phyloP scores from a whole-genome alignment of 2,113 vertebrate genomes.

The Dicentrarchus labrax region DNA sequence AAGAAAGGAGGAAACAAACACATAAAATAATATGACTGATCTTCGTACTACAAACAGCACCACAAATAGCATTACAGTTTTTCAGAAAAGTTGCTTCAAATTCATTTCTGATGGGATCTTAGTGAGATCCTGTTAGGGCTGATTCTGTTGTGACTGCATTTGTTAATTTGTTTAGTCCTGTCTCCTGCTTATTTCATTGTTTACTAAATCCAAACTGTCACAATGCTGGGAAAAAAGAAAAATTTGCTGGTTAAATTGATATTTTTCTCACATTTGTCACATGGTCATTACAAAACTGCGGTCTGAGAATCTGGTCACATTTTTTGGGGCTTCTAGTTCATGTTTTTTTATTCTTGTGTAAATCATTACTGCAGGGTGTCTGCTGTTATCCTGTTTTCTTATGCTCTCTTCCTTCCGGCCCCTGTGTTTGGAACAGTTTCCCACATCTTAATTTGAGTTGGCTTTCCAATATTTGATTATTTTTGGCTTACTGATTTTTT shows the following conservation, averaged over 20 bases:
- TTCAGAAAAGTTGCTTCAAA: neutral
- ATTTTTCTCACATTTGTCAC: constrained; percentile 1
- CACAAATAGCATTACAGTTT: neutral
- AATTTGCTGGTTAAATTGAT: neutral
- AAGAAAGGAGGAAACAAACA: neutral
- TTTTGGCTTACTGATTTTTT: neutral
- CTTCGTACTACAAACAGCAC: neutral
- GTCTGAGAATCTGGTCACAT: neutral
- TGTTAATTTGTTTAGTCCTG: neutral
- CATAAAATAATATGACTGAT: neutral
- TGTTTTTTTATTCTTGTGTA: constrained; percentile 5
- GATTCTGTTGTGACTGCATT: neutral
- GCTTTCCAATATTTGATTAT: constrained; percentile 2
- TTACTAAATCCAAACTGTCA: neutral
- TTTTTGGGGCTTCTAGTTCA: neutral
- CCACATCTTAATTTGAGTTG: constrained; percentile 15
- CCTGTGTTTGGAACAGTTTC: neutral
- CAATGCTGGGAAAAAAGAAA: neutral
- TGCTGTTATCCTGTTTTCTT: neutral
- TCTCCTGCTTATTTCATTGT: neutral
- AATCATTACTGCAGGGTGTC: neutral
- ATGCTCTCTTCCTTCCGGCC: neutral
- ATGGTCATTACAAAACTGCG: neutral
- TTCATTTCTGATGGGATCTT: neutral
- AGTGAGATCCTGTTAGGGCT: neutral